These are phyloP conservation scores for Philotrypesis tridentata DNA, from an alignment of 1,140 invertebrate genomes.

Conservation along the genomic window DNA sequence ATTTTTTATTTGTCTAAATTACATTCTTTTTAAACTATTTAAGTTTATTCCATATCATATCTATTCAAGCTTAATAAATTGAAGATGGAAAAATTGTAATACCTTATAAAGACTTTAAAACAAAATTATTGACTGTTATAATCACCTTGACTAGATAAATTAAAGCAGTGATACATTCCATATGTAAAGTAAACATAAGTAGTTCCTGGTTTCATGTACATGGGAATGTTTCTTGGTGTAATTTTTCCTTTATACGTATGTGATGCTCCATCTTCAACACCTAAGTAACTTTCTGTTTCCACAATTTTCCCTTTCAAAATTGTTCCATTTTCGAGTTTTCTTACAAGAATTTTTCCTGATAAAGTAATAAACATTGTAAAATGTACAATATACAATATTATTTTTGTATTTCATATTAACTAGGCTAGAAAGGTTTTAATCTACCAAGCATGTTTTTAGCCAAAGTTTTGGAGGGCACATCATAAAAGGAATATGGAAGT, in stretches of 20 bases:
- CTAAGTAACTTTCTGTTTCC: constrained; percentile 87
- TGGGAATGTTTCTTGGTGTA: constrained; percentile 82
- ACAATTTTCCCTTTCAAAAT: constrained; percentile 81
- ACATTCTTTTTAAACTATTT: too few relatives aligned
- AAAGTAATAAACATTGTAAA: constrained; percentile 31
- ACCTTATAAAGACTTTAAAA: background rate
- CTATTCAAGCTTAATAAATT: too few relatives aligned
- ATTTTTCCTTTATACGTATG: constrained; percentile 80
- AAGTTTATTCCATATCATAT: too few relatives aligned
- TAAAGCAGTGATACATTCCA: constrained; percentile 89
- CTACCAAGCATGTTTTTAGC: constrained; percentile 79
- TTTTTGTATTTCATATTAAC: background rate
- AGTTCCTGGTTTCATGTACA: constrained; percentile 89
- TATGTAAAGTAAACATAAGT: constrained; percentile 88
- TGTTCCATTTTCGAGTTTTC: constrained; percentile 74
- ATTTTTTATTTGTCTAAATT: too few relatives aligned
- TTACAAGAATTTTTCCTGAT: constrained; percentile 77
- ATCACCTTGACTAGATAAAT: constrained; percentile 84
- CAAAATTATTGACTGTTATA: background rate
- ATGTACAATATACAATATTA: constrained; percentile 12
- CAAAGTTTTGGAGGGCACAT: constrained; percentile 71
- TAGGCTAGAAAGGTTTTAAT: constrained; percentile 9
- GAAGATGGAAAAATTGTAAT: background rate
- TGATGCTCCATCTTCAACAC: constrained; percentile 82
- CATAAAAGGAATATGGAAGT: constrained; percentile 67